Percentiles rank a stretch among this genome's conserved stretches.
These are phyloP conservation scores for Maylandia zebra DNA, from an alignment of 2,113 vertebrate species.

Conservation along the genomic window DNA sequence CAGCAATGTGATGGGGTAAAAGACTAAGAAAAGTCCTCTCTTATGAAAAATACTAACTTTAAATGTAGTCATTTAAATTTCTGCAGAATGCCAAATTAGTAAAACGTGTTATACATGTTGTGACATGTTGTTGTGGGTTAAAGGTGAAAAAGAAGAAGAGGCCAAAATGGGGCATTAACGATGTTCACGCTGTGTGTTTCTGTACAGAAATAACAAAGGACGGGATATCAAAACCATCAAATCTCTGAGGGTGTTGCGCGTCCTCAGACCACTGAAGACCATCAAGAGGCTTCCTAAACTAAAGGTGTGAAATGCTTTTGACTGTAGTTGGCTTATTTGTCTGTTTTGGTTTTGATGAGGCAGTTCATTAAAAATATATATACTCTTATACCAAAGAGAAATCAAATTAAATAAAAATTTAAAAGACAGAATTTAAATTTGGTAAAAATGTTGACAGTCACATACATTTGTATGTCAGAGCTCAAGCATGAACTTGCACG, in stretches of 20 bases:
- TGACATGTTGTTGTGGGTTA: not conserved
- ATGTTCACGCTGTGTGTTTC: not conserved
- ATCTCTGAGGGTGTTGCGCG: constrained; percentile 90
- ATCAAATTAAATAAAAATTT: not conserved
- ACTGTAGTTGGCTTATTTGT: not conserved
- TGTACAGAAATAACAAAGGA: constrained; percentile 88
- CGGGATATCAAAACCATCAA: constrained; percentile 99
- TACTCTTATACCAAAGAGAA: not conserved
- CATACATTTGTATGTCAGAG: not conserved
- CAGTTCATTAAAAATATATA: not conserved
- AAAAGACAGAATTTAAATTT: not conserved
- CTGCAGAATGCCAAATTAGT: not conserved
- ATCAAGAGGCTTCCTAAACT: constrained; percentile 98
- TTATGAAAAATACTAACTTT: not conserved
- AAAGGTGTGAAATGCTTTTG: constrained; percentile 73
- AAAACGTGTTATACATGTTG: not conserved
- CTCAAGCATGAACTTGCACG: fast-evolving
- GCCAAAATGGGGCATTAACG: not conserved
- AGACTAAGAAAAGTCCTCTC: not conserved
- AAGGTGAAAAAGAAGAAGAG: not conserved
- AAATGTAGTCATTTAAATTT: not conserved
- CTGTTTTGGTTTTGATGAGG: not conserved
- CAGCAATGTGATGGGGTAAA: constrained; percentile 80
- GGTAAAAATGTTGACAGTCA: fast-evolving
- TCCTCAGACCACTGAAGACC: constrained; percentile 93